Percentiles rank a stretch among this genome's conserved stretches.
These are phyloP conservation scores for Scomberomorus guttatus DNA, from an alignment of 2,797 vertebrate genomes.

Conservation along the genomic window DNA sequence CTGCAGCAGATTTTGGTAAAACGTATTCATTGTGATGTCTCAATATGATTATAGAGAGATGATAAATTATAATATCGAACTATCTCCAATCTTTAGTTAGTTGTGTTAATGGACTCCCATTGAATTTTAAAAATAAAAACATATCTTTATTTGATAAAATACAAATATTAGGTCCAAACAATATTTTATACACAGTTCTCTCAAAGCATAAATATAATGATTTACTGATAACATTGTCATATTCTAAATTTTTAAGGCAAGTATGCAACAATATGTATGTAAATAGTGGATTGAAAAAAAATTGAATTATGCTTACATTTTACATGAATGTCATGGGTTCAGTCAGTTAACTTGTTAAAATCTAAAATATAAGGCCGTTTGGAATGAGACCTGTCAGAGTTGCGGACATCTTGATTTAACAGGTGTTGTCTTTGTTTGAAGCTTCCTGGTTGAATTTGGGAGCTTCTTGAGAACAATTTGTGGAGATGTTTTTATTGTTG, in stretches of 20 bases:
- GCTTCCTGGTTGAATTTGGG: constrained; percentile 6
- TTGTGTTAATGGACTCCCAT: constrained; percentile 10
- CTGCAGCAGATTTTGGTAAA: constrained; percentile 2
- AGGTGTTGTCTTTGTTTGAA: constrained; percentile 23
- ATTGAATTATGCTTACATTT: constrained; percentile 53
- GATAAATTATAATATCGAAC: constrained; percentile 4
- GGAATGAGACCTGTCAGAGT: constrained; percentile 31
- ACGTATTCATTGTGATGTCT: background rate
- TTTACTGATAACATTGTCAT: constrained; percentile 7
- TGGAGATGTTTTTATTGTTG: constrained; percentile 15
- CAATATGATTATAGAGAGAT: constrained; percentile 18
- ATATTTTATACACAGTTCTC: constrained; percentile 14
- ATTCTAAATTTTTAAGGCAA: constrained; percentile 26
- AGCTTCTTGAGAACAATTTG: constrained; percentile 10
- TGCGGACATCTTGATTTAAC: constrained; percentile 18
- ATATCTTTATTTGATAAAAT: constrained; percentile 34
- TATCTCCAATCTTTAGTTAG: background rate
- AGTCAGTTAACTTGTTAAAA: constrained; percentile 3
- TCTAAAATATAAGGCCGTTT: constrained; percentile 28
- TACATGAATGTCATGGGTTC: constrained; percentile 27
- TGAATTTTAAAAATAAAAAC: constrained; percentile 1
- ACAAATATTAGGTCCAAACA: constrained; percentile 20
- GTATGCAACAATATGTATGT: constrained; percentile 53
- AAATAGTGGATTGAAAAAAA: constrained; percentile 56
- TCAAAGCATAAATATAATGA: constrained; percentile 35